Conservation (phyloP, 2,888 invertebrate genomes). For the Troides aeacus region DNA sequence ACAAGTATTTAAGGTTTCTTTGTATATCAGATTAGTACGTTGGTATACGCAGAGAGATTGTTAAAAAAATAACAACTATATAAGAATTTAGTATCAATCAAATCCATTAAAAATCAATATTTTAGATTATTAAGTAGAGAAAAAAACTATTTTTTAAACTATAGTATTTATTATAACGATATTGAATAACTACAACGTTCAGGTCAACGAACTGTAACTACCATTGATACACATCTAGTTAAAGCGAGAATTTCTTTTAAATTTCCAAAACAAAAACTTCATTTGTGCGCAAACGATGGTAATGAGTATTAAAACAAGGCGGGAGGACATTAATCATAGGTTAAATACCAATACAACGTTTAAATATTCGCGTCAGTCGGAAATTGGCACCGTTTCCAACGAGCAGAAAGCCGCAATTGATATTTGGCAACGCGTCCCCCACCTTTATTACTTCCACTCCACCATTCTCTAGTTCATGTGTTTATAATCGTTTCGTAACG, state of each 20-base stretch:
- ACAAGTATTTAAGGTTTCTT: too few species aligned
- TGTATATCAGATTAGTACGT: too few species aligned
- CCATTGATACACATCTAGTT: not conserved
- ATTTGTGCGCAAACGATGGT: not conserved
- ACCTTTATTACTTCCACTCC: slow-evolving; percentile 3
- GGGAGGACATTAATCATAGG: not conserved
- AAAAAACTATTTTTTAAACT: too few species aligned
- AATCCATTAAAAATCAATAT: too few species aligned
- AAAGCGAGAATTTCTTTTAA: not conserved
- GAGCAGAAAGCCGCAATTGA: not conserved
- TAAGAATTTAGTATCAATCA: too few species aligned
- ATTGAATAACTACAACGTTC: not conserved
- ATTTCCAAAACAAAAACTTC: not conserved
- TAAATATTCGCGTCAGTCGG: slow-evolving; percentile 11
- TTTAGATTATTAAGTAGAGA: too few species aligned
- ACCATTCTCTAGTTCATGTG: not conserved
- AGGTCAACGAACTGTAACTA: not conserved
- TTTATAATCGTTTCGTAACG: not conserved
- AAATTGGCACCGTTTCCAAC: slow-evolving; percentile 9
- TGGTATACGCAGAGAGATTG: too few species aligned
- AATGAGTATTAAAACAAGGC: too few species aligned
- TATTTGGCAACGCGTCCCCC: slow-evolving; percentile 15
- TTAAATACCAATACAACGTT: slow-evolving; percentile 7
- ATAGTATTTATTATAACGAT: too few species aligned
- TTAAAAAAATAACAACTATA: too few species aligned